Base-by-base conservation (phyloP, 2,113 vertebrate genomes). In the Nannobrachium achirus region DNA sequence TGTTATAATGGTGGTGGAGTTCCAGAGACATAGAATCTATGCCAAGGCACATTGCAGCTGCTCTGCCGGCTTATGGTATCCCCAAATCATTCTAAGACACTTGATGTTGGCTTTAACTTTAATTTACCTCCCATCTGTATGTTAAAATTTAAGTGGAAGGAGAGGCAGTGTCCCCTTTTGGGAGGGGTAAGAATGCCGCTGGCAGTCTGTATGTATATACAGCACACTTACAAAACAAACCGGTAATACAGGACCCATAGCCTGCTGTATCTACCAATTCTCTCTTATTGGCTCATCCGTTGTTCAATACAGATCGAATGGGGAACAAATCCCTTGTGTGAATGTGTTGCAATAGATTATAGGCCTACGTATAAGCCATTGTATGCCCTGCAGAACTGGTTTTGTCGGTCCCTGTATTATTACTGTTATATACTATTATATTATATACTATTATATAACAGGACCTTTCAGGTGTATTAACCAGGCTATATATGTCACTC, bases 331-430 rank as follows among this genome's bases (percentile, higher is more conserved):
- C 55, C 70, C n/a, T 13, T 20, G 52, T 75, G 84, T 85, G 83
- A n/a, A n/a, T 78, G 86, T 89, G 88, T 69, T 69, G 41, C 46
- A 8, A 10, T 57, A 10, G 44, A 40, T 25, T 62, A 33, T 33
- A 33, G 25, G 25, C 25, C 25, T 25, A n/a, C n/a, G 64, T 66
- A 18, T 48, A 18, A 50, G 9, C 7, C 41, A 40, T 64, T 72
- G 57, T 68, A 19, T 63, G 16, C 64, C 86, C 75, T 73, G 78
- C 38, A 4, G 70, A 90, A 91, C 91, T 77, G 84, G 89, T 92
- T 92, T 83, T 67, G 41, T 44, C 49, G 38, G 70, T 78, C 67
- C 62, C n/a, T 20, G 59, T 63, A 11, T 63, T 75, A 56, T 83
- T 79, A 71, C 57, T 44, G 1, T 73, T 13, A 8, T 44, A 3